phyloP scores from a whole-genome alignment of 1,140 invertebrate species.

The Sitophilus oryzae region DNA sequence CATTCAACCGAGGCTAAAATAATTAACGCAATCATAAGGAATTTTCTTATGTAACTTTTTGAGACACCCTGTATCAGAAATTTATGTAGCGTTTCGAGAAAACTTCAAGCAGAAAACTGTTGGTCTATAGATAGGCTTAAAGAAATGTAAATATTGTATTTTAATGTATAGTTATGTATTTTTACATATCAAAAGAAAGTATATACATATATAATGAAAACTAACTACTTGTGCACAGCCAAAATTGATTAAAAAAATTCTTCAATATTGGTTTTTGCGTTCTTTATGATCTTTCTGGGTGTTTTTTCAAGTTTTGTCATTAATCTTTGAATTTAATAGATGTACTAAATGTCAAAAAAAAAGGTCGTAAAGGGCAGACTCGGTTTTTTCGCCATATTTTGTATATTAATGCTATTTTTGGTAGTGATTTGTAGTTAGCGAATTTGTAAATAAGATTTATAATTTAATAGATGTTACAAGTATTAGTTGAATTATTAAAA shows the following conservation, averaged over 20 bases:
- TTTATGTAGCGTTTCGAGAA: not conserved
- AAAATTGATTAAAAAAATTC: conserved; percentile 18
- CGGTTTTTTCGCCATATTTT: conserved; percentile 9
- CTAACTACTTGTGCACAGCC: conserved; percentile 34
- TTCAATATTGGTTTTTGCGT: conserved; percentile 9
- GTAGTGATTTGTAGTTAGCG: conserved; percentile 30
- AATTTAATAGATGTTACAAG: conserved; percentile 34
- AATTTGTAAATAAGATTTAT: conserved; percentile 32
- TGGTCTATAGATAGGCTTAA: conserved; percentile 25
- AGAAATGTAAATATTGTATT: conserved; percentile 36
- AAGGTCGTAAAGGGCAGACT: not conserved
- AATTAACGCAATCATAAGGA: too few species aligned
- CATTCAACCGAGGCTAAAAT: too few species aligned
- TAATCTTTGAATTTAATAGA: not conserved
- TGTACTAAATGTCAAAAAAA: not conserved
- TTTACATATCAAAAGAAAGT: conserved; percentile 37
- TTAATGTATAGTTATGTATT: conserved; percentile 35
- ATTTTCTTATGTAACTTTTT: too few species aligned
- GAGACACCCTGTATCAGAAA: not conserved
- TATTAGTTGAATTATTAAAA: conserved; percentile 38
- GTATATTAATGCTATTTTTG: conserved; percentile 24
- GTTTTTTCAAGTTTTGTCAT: not conserved
- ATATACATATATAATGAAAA: conserved; percentile 7
- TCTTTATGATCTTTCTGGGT: not conserved
- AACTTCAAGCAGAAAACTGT: conserved; percentile 9